Evolutionary conservation across 2,797 vertebrate genomes (phyloP), one percentile per base, ranked within the genome.

Genomic region (Cynopterus sphinx): DNA sequence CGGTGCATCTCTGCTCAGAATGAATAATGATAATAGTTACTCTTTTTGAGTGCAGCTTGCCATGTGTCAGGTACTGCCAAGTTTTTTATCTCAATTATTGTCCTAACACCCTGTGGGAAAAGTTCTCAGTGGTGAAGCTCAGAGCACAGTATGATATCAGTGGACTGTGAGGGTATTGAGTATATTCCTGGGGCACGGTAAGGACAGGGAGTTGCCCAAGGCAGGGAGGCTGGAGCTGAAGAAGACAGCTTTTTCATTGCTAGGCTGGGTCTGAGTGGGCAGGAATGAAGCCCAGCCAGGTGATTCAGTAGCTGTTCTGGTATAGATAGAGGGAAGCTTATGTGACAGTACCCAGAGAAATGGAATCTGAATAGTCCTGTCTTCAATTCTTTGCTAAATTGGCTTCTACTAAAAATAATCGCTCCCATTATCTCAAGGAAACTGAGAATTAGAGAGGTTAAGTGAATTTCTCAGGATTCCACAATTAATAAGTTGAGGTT

Each of bases 331-430:
- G 33, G 33, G 59, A 84, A 70, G 15, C 19, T 63, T 94, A 15
- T 77, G 21, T 79, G 57, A 26, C 12, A 31, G 39, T 53, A 53
- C n/a, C 5, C 61, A 92, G 53, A 3, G 26, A 16, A 71, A 81
- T 84, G 26, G 81, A 79, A 28, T 75, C 59, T 81, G 2, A 68
- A 16, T 59, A 87, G 3, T 53, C 6, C 6, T 59, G 31, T 75
- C 33, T 83, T 95, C 41, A 43, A 74, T 87, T 95, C 46, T 91
- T 79, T 59, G 74, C 61, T 67, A 92, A 70, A 6, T 86, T 78
- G 84, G 13, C 31, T 95, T 73, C 59, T 9, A 73, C n/a, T 36
- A 82, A 93, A 93, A 49, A 12, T 94, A 70, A 85, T 36, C 10
- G 51, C 16, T 70, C 21, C 73, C 39, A 49, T 83, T 67, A 79